Evolutionary conservation across 2,797 vertebrate genomes (phyloP).

Genomic region (Phylloscopus collybita): DNA sequence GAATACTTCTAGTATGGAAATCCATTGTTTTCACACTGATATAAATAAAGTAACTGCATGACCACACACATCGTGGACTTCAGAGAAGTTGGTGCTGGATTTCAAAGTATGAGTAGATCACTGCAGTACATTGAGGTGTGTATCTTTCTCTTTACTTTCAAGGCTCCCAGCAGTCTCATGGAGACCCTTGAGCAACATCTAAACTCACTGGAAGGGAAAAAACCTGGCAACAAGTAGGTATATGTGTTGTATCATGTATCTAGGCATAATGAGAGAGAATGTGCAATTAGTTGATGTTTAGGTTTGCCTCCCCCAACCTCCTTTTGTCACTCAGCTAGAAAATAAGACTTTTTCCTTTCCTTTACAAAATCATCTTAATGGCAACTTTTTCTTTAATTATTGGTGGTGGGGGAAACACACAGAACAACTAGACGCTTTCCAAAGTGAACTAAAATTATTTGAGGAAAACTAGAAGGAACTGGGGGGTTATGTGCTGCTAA

Average conservation of each 20-base stretch:
- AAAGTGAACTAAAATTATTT: not conserved
- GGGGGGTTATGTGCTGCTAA: not conserved
- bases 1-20: not conserved
- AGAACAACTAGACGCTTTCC: accelerated
- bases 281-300: not conserved
- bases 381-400: not conserved
- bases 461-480: not conserved
- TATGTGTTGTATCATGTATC: not conserved
- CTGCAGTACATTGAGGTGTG: not conserved
- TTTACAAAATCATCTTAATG: not conserved
- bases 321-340: not conserved
- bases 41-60: not conserved
- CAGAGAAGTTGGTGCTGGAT: not conserved
- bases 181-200: slow-evolving; percentile 98
- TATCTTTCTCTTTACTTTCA: slow-evolving; percentile 65
- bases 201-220: slow-evolving; percentile 97
- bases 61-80: not conserved
- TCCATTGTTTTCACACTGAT: not conserved
- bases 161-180: slow-evolving; percentile 98
- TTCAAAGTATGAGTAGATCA: not conserved
- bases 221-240: slow-evolving; percentile 87
- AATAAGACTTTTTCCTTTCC: not conserved
- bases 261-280: not conserved
- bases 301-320: not conserved
- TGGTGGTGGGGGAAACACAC: not conserved